phyloP scores from a whole-genome alignment of 2,797 vertebrate species.

The Chromis chromis region DNA sequence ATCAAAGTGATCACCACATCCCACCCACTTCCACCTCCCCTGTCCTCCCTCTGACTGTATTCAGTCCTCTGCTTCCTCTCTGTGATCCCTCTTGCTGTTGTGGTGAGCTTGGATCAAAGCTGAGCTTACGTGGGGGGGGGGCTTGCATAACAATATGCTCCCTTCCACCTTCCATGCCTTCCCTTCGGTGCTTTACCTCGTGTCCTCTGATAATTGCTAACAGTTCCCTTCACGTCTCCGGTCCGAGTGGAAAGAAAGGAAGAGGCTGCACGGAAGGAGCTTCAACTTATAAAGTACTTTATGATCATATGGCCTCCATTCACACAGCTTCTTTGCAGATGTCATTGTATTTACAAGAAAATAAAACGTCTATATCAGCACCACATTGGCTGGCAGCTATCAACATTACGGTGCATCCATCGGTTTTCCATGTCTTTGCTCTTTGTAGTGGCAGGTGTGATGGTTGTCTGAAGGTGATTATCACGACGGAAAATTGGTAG shows the following conservation, averaged over 20 bases:
- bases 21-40: conserved; percentile 15
- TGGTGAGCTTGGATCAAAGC: conserved; percentile 65
- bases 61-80: conserved; percentile 33
- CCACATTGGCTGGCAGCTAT: neutral
- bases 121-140: conserved; percentile 21
- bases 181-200: conserved; percentile 13
- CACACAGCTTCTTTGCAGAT: conserved; percentile 25
- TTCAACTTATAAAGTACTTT: conserved; percentile 32
- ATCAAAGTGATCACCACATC: conserved; percentile 36
- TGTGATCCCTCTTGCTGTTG: conserved; percentile 43
- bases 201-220: conserved; percentile 64
- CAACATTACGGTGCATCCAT: neutral
- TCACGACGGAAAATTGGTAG: neutral
- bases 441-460: neutral
- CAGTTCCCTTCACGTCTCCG: conserved; percentile 49
- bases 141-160: conserved; percentile 48
- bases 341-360: conserved; percentile 42
- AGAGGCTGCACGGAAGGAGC: conserved; percentile 36
- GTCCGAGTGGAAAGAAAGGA: conserved; percentile 31
- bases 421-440: neutral
- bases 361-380: conserved; percentile 14
- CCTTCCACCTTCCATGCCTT: conserved; percentile 4
- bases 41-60: conserved; percentile 3
- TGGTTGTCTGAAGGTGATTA: conserved; percentile 1
- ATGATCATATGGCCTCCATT: conserved; percentile 51